Conservation (phyloP, 2,888 invertebrate species). For the Mesorhabditis sp. region DNA sequence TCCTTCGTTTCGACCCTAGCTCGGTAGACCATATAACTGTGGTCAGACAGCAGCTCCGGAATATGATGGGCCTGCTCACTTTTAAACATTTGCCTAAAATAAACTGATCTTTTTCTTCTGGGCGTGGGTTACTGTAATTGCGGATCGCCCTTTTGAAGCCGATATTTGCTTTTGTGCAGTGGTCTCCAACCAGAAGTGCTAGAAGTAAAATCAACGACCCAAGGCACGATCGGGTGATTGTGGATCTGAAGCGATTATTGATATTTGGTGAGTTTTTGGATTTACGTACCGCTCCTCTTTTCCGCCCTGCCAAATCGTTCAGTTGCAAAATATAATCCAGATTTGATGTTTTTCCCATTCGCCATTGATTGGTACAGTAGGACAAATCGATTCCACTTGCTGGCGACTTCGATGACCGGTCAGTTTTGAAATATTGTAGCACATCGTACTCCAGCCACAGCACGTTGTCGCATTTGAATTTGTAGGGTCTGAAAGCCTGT, state of each 20-base stretch:
- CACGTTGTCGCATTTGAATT: constrained; percentile 3
- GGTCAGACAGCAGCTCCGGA: constrained; percentile 89
- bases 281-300: constrained; percentile 17
- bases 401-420: not conserved
- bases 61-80: constrained; percentile 76
- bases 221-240: constrained; percentile 90
- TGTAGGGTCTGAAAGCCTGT: not conserved
- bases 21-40: constrained; percentile 93
- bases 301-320: constrained; percentile 65
- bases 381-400: constrained; percentile 21
- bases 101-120: constrained; percentile 7
- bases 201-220: constrained; percentile 88
- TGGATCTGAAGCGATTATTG: constrained; percentile 68
- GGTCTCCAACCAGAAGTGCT: constrained; percentile 77
- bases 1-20: constrained; percentile 74
- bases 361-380: constrained; percentile 68
- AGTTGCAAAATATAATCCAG: constrained; percentile 85
- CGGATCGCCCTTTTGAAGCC: constrained; percentile 89
- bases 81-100: constrained; percentile 28
- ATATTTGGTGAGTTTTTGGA: constrained; percentile 61
- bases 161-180: constrained; percentile 86
- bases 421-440: not conserved
- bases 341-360: constrained; percentile 80
- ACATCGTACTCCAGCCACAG: constrained; percentile 1
- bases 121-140: constrained; percentile 75